Base-by-base conservation (phyloP, 2,113 vertebrate species). In the Dipodomys merriami region DNA sequence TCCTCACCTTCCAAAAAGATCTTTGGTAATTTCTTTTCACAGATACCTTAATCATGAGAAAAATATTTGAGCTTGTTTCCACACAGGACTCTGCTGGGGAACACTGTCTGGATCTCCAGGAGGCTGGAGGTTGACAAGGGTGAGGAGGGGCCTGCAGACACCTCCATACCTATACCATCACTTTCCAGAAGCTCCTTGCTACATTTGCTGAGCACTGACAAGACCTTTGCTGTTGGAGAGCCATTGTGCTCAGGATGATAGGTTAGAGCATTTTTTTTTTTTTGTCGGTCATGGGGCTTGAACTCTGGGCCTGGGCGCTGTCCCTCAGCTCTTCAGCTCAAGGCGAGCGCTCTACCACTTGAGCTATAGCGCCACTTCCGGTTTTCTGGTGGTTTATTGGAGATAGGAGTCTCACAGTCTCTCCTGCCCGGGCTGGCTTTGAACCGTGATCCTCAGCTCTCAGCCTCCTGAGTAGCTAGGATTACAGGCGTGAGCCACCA, bases 21-120 rank as follows among this genome's bases (percentile, higher is more conserved):
- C 76, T 84, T 83, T 39, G 20, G 7, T 77, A 27, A 67, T 86
- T 93, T 64, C 53, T 81, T 74, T 83, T 39, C 44, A 90, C 57
- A 86, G 13, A 74, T n/a, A 84, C 20, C 30, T 91, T 86, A 76
- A 89, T 69, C 78, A 77, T 49, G 79, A 91, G 71, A 33, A 64
- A 89, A 46, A 8, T 46, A 49, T 67, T 7, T 29, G 27, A 39
- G 60, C n/a, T 20, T 53, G 27, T 81, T 87, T 90, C 46, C 73
- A 60, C 30, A 16, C 44, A 69, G 30, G 67, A 82, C 27, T n/a
- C 78, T 92, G 29, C 15, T 44, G 60, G 30, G 46, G 53, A 94
- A 90, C 39, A 83, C 9, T 7, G 25, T 60, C 15, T 62, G 39
- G 13, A 25, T 20, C 71, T 22, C 27, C 1, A 44, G 0, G 3